These are phyloP conservation scores for Sebastes trivittatus DNA, from an alignment of 2,797 vertebrate genomes.

Conservation along the genomic window DNA sequence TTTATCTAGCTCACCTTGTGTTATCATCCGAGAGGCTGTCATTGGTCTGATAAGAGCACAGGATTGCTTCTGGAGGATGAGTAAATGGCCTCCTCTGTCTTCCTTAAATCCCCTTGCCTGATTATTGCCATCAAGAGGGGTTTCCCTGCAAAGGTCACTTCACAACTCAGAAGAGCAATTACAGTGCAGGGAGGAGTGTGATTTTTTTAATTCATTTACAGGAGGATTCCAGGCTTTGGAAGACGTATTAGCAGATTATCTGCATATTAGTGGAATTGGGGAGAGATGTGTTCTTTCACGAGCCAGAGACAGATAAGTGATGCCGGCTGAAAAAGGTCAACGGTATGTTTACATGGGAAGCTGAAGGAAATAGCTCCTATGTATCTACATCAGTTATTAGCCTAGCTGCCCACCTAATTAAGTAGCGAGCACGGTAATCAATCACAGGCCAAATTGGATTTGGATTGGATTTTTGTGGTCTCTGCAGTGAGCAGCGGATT, in stretches of 20 bases:
- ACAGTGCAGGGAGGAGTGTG: neutral
- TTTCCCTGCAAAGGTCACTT: constrained; percentile 50
- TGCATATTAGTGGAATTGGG: constrained; percentile 32
- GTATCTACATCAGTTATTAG: constrained; percentile 78
- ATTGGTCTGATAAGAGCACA: constrained; percentile 44
- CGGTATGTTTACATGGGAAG: constrained; percentile 40
- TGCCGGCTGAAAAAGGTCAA: constrained; percentile 54
- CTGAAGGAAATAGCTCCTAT: constrained; percentile 64
- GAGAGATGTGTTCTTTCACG: constrained; percentile 18
- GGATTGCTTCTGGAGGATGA: constrained; percentile 37
- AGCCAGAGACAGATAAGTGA: constrained; percentile 20
- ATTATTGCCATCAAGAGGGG: constrained; percentile 40
- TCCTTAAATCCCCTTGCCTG: constrained; percentile 38
- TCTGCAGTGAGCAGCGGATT: constrained; percentile 45
- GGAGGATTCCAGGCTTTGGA: constrained; percentile 12
- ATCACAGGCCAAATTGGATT: constrained; percentile 78
- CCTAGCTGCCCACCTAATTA: constrained; percentile 73
- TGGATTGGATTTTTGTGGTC: constrained; percentile 64
- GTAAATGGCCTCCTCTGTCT: constrained; percentile 38
- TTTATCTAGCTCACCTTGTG: constrained; percentile 53
- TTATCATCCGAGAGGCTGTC: constrained; percentile 37
- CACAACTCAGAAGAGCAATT: constrained; percentile 30
- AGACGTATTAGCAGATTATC: constrained; percentile 53
- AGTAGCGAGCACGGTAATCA: constrained; percentile 68
- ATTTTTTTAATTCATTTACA: constrained; percentile 18